Conservation (phyloP, 2,888 invertebrate genomes). For the Tinea semifulvella region DNA sequence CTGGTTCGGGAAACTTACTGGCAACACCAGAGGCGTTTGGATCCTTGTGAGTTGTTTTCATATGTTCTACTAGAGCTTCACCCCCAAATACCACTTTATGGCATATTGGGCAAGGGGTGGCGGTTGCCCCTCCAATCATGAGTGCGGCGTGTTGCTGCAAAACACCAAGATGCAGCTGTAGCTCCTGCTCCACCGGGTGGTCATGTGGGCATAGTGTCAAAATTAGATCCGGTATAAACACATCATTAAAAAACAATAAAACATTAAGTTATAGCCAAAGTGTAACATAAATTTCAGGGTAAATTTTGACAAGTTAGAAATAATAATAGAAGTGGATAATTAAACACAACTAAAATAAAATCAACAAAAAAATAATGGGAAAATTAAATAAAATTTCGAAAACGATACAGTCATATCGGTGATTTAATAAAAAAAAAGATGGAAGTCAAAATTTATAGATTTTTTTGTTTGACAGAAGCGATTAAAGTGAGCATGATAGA, state of each 20-base stretch:
- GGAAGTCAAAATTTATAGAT: too few relatives aligned
- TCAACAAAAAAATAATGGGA: too few relatives aligned
- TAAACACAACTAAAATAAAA: too few relatives aligned
- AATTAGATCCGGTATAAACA: conserved; percentile 23
- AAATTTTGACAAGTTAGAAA: conserved; percentile 1
- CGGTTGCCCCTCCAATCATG: conserved; percentile 90
- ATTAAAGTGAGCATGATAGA: too few relatives aligned
- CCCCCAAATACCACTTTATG: conserved; percentile 94
- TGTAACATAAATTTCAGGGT: neutral
- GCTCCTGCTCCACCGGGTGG: conserved; percentile 71
- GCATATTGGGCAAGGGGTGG: conserved; percentile 92
- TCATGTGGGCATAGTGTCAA: conserved; percentile 43
- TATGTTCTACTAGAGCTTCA: conserved; percentile 94
- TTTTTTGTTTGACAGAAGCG: too few relatives aligned
- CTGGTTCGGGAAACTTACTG: conserved; percentile 74
- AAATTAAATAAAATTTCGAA: too few relatives aligned
- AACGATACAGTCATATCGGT: too few relatives aligned
- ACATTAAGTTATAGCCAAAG: conserved; percentile 7
- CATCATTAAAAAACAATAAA: conserved; percentile 19
- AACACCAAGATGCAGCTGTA: conserved; percentile 93
- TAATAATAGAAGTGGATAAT: too few relatives aligned
- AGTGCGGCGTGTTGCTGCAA: conserved; percentile 95
- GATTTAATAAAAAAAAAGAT: too few relatives aligned
- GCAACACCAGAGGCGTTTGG: conserved; percentile 88
- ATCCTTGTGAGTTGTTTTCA: conserved; percentile 95